Evolutionary conservation across 2,888 invertebrate species (phyloP).

Genomic region (Tuta absoluta): DNA sequence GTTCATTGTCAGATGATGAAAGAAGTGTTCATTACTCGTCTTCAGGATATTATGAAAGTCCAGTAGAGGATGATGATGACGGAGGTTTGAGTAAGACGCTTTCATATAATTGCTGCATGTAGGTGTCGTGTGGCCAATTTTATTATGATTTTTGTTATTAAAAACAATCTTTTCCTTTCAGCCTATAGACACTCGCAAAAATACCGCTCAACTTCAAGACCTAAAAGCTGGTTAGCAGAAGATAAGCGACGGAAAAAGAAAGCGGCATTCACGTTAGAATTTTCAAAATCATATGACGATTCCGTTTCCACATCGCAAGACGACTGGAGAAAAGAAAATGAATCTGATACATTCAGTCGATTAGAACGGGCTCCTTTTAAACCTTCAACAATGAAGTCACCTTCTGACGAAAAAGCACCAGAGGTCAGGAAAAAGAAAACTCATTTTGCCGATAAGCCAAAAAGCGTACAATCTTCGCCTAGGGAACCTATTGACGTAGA

Average conservation of each 20-base stretch:
- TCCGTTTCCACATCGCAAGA: conserved; percentile 77
- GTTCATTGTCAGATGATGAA: conserved; percentile 85
- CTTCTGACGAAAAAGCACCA: conserved; percentile 62
- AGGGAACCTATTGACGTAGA: conserved; percentile 67
- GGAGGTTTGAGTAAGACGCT: conserved; percentile 71
- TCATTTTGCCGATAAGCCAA: conserved; percentile 73
- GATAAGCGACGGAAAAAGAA: conserved; percentile 87
- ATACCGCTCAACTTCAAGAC: conserved; percentile 69
- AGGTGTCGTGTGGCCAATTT: conserved; percentile 17
- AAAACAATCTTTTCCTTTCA: conserved; percentile 35
- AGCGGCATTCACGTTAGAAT: conserved; percentile 88
- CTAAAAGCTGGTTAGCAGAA: conserved; percentile 84
- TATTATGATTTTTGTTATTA: conserved; percentile 2
- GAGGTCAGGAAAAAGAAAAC: conserved; percentile 74
- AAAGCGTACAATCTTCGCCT: conserved; percentile 70
- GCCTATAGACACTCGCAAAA: conserved; percentile 78
- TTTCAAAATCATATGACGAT: conserved; percentile 83
- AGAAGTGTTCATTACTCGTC: conserved; percentile 87
- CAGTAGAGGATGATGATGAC: conserved; percentile 84
- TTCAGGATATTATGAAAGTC: conserved; percentile 88
- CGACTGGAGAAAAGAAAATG: conserved; percentile 69
- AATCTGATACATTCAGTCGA: conserved; percentile 54
- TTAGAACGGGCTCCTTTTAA: conserved; percentile 61
- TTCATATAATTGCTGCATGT: conserved; percentile 17
- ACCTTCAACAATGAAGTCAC: conserved; percentile 58